phyloP scores from a whole-genome alignment of 2,797 vertebrate genomes.

The Scyliorhinus canicula region DNA sequence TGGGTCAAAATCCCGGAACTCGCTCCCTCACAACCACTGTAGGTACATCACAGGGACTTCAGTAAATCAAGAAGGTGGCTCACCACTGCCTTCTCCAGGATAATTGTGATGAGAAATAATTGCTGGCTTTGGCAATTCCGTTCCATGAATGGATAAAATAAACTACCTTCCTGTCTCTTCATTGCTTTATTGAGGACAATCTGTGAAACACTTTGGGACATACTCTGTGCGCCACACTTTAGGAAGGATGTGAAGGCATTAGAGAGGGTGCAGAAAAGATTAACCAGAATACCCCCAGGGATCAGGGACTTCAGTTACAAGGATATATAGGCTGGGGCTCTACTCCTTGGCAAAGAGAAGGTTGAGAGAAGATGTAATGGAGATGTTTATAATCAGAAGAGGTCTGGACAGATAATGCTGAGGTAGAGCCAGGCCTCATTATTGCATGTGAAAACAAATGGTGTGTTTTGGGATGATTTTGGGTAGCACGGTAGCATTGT shows the following conservation, averaged over 20 bases:
- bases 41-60: no score
- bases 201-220: not conserved
- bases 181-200: not conserved
- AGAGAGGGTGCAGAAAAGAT: not conserved
- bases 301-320: not conserved
- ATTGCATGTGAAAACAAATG: no score
- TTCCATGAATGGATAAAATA: not conserved
- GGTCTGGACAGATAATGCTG: no score
- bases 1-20: not conserved
- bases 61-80: not conserved
- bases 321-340: not conserved
- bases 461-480: no score
- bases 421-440: no score
- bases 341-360: not conserved
- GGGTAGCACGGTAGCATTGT: no score
- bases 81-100: not conserved
- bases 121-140: not conserved
- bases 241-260: not conserved
- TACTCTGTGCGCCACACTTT: not conserved
- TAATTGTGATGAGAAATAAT: not conserved
- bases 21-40: not conserved
- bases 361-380: not conserved
- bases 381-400: not conserved
- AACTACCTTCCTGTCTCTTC: not conserved
- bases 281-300: not conserved